Conservation (phyloP, 2,797 vertebrate genomes). For the Simalia tracyae region DNA sequence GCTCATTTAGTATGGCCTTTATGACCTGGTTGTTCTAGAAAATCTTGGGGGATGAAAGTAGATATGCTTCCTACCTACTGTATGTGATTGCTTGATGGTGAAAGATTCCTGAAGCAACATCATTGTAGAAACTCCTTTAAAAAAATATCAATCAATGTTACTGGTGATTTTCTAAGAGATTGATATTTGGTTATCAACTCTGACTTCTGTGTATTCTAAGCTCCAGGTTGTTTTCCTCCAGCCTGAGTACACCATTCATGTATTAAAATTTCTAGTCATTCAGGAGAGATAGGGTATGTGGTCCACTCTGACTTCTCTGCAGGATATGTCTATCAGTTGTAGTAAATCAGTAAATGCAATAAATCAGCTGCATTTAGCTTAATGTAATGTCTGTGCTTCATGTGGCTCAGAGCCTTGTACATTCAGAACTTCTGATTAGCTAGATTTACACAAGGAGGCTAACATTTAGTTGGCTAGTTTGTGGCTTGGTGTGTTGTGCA, state of each 20-base stretch:
- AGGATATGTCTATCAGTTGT: not conserved
- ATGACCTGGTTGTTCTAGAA: not conserved
- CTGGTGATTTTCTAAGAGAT: not conserved
- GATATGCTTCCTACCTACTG: not conserved
- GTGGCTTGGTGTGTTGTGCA: not conserved
- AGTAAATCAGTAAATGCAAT: not conserved
- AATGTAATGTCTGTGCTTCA: not conserved
- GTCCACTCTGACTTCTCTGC: not conserved
- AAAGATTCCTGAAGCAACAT: not conserved
- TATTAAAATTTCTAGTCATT: not conserved
- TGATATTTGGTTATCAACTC: not conserved
- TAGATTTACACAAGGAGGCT: not conserved
- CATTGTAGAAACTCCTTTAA: not conserved
- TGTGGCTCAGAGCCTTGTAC: not conserved
- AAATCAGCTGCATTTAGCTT: not conserved
- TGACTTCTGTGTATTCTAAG: not conserved
- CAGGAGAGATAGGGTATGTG: not conserved
- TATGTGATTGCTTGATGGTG: not conserved
- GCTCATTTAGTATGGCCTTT: conserved; percentile 1
- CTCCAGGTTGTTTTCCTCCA: not conserved
- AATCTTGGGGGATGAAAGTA: not conserved
- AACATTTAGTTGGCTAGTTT: not conserved
- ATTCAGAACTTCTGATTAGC: not conserved
- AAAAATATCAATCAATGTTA: not conserved
- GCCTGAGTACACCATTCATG: not conserved